Conservation (phyloP, 2,888 invertebrate species). For the Drosophila borborema region DNA sequence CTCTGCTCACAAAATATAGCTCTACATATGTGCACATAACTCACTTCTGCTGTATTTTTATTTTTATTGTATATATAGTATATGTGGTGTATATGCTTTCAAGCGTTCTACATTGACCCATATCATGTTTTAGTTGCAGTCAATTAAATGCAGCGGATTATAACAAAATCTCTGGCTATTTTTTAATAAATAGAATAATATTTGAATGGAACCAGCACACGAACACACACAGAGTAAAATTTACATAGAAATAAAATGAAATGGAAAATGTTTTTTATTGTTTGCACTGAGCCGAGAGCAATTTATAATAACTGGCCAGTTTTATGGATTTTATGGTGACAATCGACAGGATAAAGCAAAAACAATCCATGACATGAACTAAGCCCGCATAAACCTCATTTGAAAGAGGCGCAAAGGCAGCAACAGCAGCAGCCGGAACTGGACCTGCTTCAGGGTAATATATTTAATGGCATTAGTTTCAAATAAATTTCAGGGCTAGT, state of each 20-base stretch:
- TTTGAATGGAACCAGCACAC: slow-evolving; percentile 52
- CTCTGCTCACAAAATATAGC: slow-evolving; percentile 40
- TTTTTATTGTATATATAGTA: slow-evolving; percentile 1
- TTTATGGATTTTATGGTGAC: slow-evolving; percentile 71
- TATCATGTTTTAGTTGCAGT: slow-evolving; percentile 66
- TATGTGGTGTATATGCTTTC: background rate
- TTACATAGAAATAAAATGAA: slow-evolving; percentile 28
- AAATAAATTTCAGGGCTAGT: slow-evolving; percentile 62
- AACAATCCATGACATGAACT: slow-evolving; percentile 71
- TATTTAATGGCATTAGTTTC: slow-evolving; percentile 66
- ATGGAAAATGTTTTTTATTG: slow-evolving; percentile 32
- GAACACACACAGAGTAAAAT: slow-evolving; percentile 7
- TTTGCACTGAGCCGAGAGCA: slow-evolving; percentile 44
- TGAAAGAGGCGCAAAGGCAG: slow-evolving; percentile 3
- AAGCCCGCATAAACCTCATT: slow-evolving; percentile 58
- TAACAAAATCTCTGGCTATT: slow-evolving; percentile 62
- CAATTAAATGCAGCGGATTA: slow-evolving; percentile 76
- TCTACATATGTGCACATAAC: slow-evolving; percentile 18
- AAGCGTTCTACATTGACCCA: slow-evolving; percentile 43
- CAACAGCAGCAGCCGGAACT: slow-evolving; percentile 8
- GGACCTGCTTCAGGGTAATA: slow-evolving; percentile 23
- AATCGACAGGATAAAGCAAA: slow-evolving; percentile 74
- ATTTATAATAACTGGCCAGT: slow-evolving; percentile 68
- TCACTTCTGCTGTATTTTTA: slow-evolving; percentile 17
- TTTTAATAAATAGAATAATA: slow-evolving; percentile 73